Evolutionary conservation across 2,113 vertebrate genomes (phyloP), one percentile per base, ranked within the genome.

Genomic region (Colius striatus): DNA sequence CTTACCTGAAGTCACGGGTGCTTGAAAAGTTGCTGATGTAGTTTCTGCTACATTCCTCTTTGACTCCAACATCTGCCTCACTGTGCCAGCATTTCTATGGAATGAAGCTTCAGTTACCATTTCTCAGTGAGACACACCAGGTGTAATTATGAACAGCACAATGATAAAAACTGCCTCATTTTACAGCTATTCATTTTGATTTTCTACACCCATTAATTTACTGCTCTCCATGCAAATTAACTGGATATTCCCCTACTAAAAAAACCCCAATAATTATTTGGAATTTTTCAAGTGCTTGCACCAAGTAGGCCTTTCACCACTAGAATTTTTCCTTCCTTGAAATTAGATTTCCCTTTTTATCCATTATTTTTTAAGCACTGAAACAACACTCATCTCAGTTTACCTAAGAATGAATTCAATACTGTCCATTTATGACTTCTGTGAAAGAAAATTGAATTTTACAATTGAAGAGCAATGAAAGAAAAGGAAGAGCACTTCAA

Each of bases 41-140:
- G 57, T 97, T 72, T 98, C 98, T 47, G 91, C 97, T 82, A 95
- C 68, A 89, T 93, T 98, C 92, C 98, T 98, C 85, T 98, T 98
- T 74, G 98, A 98, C 65, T 98, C 98, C 84, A 98, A 89, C 97
- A 98, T 97, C 77, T 98, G 98, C 55, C 98, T 98, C 86, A 98
- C 98, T 50, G 98, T 98, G 71, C 96, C 71, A 89, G 96, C 41
- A 97, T 96, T 98, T 96, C 98, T 98, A 84, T 4, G 70, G 80
- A 97, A 97, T 2, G 43, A 83, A 97, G 10, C 82, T 76, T 34
- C 72, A 38, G 76, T 71, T 68, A 87, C 62, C 12, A 73, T 62
- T 97, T 89, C 90, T 77, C 30, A 70, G 26, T 50, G 50, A 66
- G 36, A 7, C 45, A 85, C 18, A 54, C 11, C 47, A 38, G 7